Percentiles rank a stretch among this genome's conserved stretches.
Evolutionary conservation across 2,113 vertebrate species (phyloP).

Genomic region (Podarcis muralis): DNA sequence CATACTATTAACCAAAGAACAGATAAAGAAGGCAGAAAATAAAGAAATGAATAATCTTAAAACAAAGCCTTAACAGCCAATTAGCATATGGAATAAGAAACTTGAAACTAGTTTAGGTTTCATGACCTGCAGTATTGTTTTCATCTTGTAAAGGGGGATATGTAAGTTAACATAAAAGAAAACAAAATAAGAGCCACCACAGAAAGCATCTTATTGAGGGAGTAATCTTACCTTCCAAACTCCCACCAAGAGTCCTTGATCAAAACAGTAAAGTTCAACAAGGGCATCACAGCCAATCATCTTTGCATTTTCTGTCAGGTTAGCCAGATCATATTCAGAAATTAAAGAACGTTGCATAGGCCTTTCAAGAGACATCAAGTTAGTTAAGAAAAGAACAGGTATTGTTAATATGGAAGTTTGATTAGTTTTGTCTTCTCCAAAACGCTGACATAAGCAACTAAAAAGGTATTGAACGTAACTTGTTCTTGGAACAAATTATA

Average conservation of each 20-base stretch:
- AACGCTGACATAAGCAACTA: background rate
- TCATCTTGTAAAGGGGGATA: slow-evolving; percentile 4
- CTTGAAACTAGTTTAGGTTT: background rate
- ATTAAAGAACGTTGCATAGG: slow-evolving; percentile 81
- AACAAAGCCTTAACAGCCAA: background rate
- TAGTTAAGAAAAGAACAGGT: slow-evolving; percentile 27
- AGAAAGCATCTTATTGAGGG: background rate
- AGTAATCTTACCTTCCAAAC: slow-evolving; percentile 83
- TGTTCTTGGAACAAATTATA: background rate
- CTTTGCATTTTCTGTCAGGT: slow-evolving; percentile 48
- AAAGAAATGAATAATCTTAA: background rate
- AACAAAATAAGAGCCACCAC: background rate
- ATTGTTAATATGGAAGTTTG: background rate
- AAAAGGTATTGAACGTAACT: background rate
- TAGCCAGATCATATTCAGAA: slow-evolving; percentile 70
- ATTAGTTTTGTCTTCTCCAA: background rate
- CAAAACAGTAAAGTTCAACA: slow-evolving; percentile 75
- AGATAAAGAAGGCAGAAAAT: background rate
- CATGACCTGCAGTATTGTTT: background rate
- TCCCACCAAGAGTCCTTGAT: slow-evolving; percentile 81
- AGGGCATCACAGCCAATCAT: slow-evolving; percentile 78
- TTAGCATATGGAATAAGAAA: background rate
- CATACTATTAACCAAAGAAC: background rate
- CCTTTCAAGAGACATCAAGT: slow-evolving; percentile 62
- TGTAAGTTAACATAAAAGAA: rapidly evolving